phyloP scores from a whole-genome alignment of 2,888 invertebrate species.

The Pollenia griseotomentosa region DNA sequence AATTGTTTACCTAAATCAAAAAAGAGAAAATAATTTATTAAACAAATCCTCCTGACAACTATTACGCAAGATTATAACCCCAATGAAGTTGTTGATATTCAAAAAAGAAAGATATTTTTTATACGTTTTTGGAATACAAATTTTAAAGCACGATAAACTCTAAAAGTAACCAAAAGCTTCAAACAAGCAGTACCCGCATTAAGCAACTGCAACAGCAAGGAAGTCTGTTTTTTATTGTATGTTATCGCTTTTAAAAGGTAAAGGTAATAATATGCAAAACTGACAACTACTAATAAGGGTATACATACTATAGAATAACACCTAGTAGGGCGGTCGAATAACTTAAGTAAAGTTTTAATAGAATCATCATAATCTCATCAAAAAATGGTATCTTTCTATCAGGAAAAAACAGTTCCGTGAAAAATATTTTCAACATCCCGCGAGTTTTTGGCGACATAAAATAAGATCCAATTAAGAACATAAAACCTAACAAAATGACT shows the following conservation, averaged over 20 bases:
- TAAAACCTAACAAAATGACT: too few relatives aligned
- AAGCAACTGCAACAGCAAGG: conserved; percentile 46
- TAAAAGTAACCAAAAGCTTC: conserved; percentile 18
- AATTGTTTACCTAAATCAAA: background rate
- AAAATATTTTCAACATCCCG: too few relatives aligned
- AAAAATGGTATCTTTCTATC: too few relatives aligned
- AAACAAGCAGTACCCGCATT: conserved; percentile 41
- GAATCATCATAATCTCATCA: too few relatives aligned
- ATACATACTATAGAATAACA: background rate
- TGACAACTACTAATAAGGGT: conserved; percentile 36
- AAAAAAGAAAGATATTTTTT: background rate
- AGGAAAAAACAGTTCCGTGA: too few relatives aligned
- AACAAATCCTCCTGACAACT: background rate
- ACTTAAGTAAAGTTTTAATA: too few relatives aligned
- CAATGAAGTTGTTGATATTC: background rate
- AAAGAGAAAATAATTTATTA: background rate
- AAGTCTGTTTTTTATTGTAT: conserved; percentile 5
- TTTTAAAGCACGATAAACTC: conserved; percentile 33
- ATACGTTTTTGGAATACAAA: conserved; percentile 54
- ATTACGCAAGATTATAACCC: background rate
- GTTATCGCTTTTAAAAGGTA: conserved; percentile 28
- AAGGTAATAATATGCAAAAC: background rate
- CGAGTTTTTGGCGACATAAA: too few relatives aligned
- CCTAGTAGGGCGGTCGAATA: too few relatives aligned
- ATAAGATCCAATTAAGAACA: too few relatives aligned